Evolutionary conservation across 2,113 vertebrate genomes (phyloP), one percentile per base, ranked within the genome.

Genomic region (Urocitellus parryii): DNA sequence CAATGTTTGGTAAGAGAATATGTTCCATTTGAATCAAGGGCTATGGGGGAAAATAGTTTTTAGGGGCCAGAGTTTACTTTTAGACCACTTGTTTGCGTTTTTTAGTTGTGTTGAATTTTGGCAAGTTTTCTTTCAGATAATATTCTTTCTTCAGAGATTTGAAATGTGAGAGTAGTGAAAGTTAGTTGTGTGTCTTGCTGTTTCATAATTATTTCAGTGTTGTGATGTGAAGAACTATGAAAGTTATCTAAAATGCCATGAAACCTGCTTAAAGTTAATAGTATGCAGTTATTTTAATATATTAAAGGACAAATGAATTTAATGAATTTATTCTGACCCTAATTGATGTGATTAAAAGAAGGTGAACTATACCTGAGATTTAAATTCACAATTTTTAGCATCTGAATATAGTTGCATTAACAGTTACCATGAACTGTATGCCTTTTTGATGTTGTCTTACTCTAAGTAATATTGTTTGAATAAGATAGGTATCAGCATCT

Each of bases 41-140:
- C 45, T 67, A 5, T 70, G 81, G 22, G 34, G 53, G 90, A 34
- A 51, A 11, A 13, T 8, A 18, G 20, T 39, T 65, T 89, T 76
- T 53, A 56, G 48, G 88, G 67, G 29, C 42, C 70, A 83, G 13
- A 82, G 25, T 98, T 95, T 88, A 81, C 34, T 91, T 96, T 97
- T 81, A 96, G 25, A 32, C 9, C 4, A 58, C 45, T 58, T 86
- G 22, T 82, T 94, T 96, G 78, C 65, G 78, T 92, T 94, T 96
- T 96, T 92, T 94, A 91, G 56, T 48, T n/a, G 89, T 86, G 80
- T 53, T 89, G 29, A 73, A 56, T 91, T 91, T 95, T 83, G 24
- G 89, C 48, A 90, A 22, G 25, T 90, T 94, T 45, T 74, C 58
- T 91, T 95, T 70, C 82, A 74, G 22, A 32, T 92, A 65, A 58